phyloP scores from a whole-genome alignment of 2,113 vertebrate genomes.

The Urocitellus parryii region DNA sequence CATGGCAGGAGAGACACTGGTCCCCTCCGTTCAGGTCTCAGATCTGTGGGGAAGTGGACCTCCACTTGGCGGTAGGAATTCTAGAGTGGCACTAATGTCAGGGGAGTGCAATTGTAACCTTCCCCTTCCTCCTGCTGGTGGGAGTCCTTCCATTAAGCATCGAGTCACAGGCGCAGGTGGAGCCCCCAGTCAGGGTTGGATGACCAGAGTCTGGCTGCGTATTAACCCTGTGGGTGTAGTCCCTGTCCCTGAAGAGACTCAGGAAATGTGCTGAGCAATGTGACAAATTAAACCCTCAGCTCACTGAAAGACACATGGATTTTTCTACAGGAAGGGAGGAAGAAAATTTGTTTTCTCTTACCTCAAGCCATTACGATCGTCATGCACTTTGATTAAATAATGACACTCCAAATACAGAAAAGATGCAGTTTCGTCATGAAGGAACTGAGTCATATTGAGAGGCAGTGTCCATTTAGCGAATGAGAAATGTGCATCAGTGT shows the following conservation, averaged over 20 bases:
- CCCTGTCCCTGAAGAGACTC: slow-evolving; percentile 74
- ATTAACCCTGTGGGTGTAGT: slow-evolving; percentile 67
- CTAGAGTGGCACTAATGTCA: no score
- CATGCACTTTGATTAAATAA: slow-evolving; percentile 78
- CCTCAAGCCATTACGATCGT: slow-evolving; percentile 64
- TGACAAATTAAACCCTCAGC: slow-evolving; percentile 80
- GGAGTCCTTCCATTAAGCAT: not conserved
- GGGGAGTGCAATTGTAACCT: rapidly evolving
- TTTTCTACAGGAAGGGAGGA: slow-evolving; percentile 79
- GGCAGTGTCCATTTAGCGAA: slow-evolving; percentile 57
- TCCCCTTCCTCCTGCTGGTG: not conserved
- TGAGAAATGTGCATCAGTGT: slow-evolving; percentile 32
- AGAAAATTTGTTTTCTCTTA: not conserved
- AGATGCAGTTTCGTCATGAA: slow-evolving; percentile 51
- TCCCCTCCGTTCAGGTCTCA: not conserved
- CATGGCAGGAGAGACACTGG: not conserved
- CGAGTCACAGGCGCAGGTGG: rapidly evolving
- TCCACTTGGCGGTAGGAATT: not conserved
- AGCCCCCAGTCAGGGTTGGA: not conserved
- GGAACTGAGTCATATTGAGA: slow-evolving; percentile 65
- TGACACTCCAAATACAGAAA: slow-evolving; percentile 72
- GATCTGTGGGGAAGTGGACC: not conserved
- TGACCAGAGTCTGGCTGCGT: slow-evolving; percentile 33
- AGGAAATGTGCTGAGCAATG: slow-evolving; percentile 79
- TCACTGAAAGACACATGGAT: slow-evolving; percentile 75